Percentiles rank a stretch among this genome's conserved stretches.
phyloP scores from a whole-genome alignment of 2,797 vertebrate species.

The Lateolabrax maculatus region DNA sequence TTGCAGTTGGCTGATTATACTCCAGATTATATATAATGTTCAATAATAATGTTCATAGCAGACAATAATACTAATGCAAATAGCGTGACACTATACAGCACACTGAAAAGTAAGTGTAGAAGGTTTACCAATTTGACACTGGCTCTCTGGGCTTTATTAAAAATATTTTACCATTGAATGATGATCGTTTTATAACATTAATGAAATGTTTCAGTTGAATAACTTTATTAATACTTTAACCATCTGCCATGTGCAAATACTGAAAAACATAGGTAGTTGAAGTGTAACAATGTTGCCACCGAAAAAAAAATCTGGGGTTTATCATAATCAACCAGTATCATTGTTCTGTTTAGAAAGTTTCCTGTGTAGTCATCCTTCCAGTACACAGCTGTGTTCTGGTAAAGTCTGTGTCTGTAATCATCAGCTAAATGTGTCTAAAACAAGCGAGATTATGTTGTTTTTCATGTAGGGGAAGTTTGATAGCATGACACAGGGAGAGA shows the following conservation, averaged over 20 bases:
- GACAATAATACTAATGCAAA: no score
- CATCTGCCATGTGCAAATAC: not conserved
- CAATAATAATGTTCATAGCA: no score
- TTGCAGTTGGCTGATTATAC: no score
- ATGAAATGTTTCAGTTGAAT: not conserved
- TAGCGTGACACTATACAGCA: no score
- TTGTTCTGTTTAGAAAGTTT: constrained; percentile 54
- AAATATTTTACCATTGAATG: no score
- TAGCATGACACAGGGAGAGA: constrained; percentile 60
- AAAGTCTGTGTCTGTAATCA: constrained; percentile 56
- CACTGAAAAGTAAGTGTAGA: no score
- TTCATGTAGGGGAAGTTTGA: constrained; percentile 68
- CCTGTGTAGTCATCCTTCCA: constrained; percentile 27
- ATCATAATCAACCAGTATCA: constrained; percentile 11
- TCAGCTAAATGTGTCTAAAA: constrained; percentile 46
- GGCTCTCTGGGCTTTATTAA: no score
- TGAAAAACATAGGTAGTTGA: not conserved
- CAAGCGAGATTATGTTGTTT: constrained; percentile 63
- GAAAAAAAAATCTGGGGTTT: not conserved
- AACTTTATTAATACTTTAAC: not conserved
- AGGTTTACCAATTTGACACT: no score
- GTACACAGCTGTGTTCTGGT: constrained; percentile 68
- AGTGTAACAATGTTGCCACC: not conserved
- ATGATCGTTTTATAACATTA: not conserved
- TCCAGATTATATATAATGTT: no score